These are phyloP conservation scores for Carassius auratus DNA, from an alignment of 2,113 vertebrate genomes.

Conservation along the genomic window DNA sequence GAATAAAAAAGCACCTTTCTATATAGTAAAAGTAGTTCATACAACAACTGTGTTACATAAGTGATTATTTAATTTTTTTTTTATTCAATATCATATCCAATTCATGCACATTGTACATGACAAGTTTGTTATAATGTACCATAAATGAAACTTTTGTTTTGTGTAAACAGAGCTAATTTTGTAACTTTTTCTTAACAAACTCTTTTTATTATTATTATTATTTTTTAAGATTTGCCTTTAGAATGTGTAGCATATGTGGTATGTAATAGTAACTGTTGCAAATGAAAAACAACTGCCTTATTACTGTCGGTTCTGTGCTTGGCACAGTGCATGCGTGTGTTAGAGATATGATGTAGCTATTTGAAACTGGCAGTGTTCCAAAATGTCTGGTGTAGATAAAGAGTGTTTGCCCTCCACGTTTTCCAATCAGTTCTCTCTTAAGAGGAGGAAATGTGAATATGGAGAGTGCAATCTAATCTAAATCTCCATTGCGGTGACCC, in stretches of 20 bases:
- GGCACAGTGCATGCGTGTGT: neutral
- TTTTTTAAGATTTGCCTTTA: too few relatives aligned
- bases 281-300: slow-evolving; percentile 24
- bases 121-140: neutral
- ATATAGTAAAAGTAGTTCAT: too few relatives aligned
- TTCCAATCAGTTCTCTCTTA: neutral
- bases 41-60: too few relatives aligned
- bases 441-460: neutral
- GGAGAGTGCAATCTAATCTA: slow-evolving; percentile 57
- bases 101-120: too few relatives aligned
- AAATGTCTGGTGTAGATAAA: slow-evolving; percentile 28
- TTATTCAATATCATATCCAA: too few relatives aligned
- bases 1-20: too few relatives aligned
- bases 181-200: neutral
- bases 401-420: neutral
- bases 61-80: too few relatives aligned
- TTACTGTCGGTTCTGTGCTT: neutral
- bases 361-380: slow-evolving; percentile 38
- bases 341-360: slow-evolving; percentile 27
- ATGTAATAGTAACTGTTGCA: neutral
- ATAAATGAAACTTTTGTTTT: neutral
- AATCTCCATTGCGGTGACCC: neutral
- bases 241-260: too few relatives aligned
- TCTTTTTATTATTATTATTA: too few relatives aligned
- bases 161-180: neutral